These are phyloP conservation scores for Amblyjoppa proteus DNA, from an alignment of 2,888 invertebrate genomes.

Conservation along the genomic window DNA sequence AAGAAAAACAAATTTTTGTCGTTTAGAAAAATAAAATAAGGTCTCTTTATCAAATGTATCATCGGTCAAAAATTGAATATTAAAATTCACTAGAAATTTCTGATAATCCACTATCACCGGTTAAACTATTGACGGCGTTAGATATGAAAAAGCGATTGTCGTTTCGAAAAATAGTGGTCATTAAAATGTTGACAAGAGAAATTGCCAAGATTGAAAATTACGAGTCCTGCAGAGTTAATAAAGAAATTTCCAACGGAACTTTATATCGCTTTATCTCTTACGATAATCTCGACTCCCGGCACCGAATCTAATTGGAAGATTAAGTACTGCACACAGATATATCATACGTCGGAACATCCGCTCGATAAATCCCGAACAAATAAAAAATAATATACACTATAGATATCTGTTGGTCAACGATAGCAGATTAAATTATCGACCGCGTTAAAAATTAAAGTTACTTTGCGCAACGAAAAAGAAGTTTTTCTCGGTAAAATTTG, in stretches of 20 bases:
- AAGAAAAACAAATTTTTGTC: too few species aligned
- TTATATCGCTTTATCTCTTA: background rate
- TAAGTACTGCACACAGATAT: background rate
- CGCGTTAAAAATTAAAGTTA: too few species aligned
- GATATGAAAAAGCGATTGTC: too few species aligned
- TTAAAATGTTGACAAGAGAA: too few species aligned
- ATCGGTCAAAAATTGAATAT: too few species aligned
- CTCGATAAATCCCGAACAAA: conserved; percentile 24
- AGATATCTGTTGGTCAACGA: too few species aligned
- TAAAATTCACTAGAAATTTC: background rate
- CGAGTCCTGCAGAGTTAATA: background rate
- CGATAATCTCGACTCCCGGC: background rate
- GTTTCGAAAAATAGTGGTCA: too few species aligned
- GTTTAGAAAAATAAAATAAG: background rate
- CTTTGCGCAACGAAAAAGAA: too few species aligned
- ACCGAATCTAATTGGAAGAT: conserved; percentile 9
- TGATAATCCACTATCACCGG: background rate
- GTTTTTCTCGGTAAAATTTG: too few species aligned
- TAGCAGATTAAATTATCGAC: too few species aligned
- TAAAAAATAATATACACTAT: background rate
- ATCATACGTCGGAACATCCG: background rate
- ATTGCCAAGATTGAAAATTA: too few species aligned
- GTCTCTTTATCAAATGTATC: too few species aligned
- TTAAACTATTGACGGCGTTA: background rate
- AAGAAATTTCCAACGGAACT: background rate